phyloP scores from a whole-genome alignment of 2,888 invertebrate species.

The Neoscelio sp. region DNA sequence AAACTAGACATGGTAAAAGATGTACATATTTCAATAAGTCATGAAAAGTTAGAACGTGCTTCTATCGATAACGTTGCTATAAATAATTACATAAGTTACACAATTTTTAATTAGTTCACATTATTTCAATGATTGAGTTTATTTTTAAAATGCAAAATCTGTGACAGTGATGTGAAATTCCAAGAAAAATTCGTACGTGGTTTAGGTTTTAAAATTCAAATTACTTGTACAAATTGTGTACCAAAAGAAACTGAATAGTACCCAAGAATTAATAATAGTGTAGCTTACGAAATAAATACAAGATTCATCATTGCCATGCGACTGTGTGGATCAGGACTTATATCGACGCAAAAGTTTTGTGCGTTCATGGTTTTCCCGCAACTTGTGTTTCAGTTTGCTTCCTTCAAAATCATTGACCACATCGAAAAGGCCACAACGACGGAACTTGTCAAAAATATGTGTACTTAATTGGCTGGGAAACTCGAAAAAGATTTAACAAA shows the following conservation, averaged over 20 bases:
- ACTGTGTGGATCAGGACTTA: too few species aligned
- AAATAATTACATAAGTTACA: constrained; percentile 2
- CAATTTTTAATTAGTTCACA: constrained; percentile 21
- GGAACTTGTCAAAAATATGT: too few species aligned
- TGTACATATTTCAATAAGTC: constrained; percentile 10
- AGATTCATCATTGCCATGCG: too few species aligned
- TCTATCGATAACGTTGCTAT: constrained; percentile 2
- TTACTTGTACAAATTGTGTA: constrained; percentile 12
- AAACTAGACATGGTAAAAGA: constrained; percentile 21
- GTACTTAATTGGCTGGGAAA: too few species aligned
- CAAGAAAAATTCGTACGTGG: constrained; percentile 15
- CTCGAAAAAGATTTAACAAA: too few species aligned
- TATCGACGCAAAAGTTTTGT: too few species aligned
- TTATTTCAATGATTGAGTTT: constrained; percentile 23
- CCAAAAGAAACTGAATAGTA: constrained; percentile 9
- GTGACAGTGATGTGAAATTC: constrained; percentile 10
- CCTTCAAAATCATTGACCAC: too few species aligned
- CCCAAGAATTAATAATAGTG: too few species aligned
- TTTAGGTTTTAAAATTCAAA: constrained; percentile 12
- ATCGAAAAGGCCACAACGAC: too few species aligned
- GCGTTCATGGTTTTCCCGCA: too few species aligned
- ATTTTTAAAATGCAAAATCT: constrained; percentile 19
- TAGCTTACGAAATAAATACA: too few species aligned
- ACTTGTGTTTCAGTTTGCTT: too few species aligned
- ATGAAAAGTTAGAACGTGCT: constrained; percentile 16